phyloP scores from a whole-genome alignment of 2,888 invertebrate species.

The Pyrocoelia pectoralis region DNA sequence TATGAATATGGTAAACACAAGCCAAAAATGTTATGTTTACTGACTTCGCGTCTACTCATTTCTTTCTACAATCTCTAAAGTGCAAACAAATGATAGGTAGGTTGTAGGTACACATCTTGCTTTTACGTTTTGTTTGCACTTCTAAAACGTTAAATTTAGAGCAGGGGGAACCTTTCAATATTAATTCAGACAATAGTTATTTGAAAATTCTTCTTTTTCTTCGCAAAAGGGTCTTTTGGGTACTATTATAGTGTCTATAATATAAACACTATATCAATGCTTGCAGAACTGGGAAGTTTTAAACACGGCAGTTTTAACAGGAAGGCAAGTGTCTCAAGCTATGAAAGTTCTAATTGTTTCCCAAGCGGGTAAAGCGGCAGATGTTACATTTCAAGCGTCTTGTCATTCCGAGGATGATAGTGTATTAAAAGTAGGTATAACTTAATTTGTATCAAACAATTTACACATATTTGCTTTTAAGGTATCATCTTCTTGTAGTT shows the following conservation, averaged over 20 bases:
- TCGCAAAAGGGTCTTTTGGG: no score
- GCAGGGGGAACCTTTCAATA: no score
- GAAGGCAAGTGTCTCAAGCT: conserved; percentile 91
- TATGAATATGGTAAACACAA: no score
- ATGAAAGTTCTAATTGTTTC: conserved; percentile 96
- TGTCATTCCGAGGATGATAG: conserved; percentile 96
- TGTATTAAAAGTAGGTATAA: conserved; percentile 84
- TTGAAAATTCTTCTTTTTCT: no score
- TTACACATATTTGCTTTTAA: conserved; percentile 57
- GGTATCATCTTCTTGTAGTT: conserved; percentile 96
- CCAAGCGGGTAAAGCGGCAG: conserved; percentile 92
- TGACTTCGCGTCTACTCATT: no score
- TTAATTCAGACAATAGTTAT: no score
- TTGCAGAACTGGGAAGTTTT: conserved; percentile 92
- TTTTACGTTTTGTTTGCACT: no score
- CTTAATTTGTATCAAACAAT: background rate
- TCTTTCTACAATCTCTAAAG: background rate
- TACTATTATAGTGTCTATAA: no score
- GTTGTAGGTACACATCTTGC: no score
- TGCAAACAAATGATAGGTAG: no score
- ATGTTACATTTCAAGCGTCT: conserved; percentile 93
- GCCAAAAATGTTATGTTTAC: no score
- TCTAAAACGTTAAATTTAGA: no score
- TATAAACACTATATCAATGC: conserved; percentile 32
- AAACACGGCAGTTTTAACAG: conserved; percentile 94